These are phyloP conservation scores for Nixonia krombeini DNA, from an alignment of 1,140 invertebrate species.

Conservation along the genomic window DNA sequence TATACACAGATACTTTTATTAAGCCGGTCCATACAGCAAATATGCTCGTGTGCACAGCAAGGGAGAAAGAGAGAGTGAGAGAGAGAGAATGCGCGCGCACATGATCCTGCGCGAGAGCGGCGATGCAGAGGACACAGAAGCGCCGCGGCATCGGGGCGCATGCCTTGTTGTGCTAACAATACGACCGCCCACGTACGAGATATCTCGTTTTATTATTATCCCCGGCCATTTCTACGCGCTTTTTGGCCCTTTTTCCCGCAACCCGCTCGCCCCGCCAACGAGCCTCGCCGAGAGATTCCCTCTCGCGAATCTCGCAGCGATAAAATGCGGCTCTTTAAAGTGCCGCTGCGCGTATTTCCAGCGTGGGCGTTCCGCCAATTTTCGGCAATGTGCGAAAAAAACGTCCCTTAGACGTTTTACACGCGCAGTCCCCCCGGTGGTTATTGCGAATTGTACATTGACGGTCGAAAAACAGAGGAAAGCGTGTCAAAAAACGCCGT, in stretches of 20 bases:
- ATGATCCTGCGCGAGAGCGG: slow-evolving; percentile 21
- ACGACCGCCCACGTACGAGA: slow-evolving; percentile 65
- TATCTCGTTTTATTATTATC: slow-evolving; percentile 64
- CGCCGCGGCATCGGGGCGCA: slow-evolving; percentile 54
- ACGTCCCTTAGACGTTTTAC: too few species aligned
- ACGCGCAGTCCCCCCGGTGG: too few species aligned
- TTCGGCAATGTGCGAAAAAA: background rate
- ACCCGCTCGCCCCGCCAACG: background rate
- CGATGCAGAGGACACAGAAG: slow-evolving; percentile 56
- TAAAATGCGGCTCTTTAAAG: slow-evolving; percentile 15
- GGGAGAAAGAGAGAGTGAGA: slow-evolving; percentile 45
- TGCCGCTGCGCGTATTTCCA: background rate
- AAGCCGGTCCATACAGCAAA: slow-evolving; percentile 37
- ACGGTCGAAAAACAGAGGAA: too few species aligned
- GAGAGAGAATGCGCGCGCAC: slow-evolving; percentile 43
- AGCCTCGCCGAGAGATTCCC: background rate
- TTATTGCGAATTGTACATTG: too few species aligned
- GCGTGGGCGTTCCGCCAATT: background rate
- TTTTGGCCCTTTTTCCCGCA: slow-evolving; percentile 11
- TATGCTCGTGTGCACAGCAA: slow-evolving; percentile 2
- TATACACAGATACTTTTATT: slow-evolving; percentile 13
- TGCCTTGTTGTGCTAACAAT: slow-evolving; percentile 65
- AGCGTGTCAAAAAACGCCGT: too few species aligned
- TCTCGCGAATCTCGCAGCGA: slow-evolving; percentile 6
- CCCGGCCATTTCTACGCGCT: slow-evolving; percentile 34